Percentiles rank a stretch among this genome's conserved stretches.
phyloP scores from a whole-genome alignment of 2,113 vertebrate genomes.

The Trichechus manatus region DNA sequence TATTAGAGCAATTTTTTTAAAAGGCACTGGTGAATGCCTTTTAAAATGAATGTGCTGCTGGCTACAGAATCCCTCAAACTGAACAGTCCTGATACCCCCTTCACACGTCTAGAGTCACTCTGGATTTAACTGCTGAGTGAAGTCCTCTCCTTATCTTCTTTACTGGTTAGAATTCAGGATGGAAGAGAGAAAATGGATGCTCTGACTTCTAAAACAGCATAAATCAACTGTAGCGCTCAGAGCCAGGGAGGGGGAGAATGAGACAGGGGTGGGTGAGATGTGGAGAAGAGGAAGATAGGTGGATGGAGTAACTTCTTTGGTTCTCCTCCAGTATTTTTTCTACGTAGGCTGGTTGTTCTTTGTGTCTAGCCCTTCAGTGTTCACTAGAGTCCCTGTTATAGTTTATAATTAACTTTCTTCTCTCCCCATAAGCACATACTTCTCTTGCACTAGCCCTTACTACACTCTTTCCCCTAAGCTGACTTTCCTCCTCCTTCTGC shows the following conservation, averaged over 20 bases:
- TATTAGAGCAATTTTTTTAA: not conserved
- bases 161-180: not conserved
- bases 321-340: not conserved
- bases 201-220: not conserved
- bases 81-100: not conserved
- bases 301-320: too few species aligned
- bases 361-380: not conserved
- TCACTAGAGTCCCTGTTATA: not conserved
- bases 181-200: not conserved
- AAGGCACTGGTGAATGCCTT: not conserved
- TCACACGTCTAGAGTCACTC: not conserved
- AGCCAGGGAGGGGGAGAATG: not conserved
- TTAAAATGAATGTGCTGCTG: not conserved
- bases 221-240: not conserved
- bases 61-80: not conserved
- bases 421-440: not conserved
- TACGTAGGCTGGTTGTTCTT: not conserved
- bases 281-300: not conserved
- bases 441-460: not conserved
- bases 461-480: too few species aligned
- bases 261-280: not conserved
- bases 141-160: not conserved
- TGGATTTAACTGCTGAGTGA: not conserved
- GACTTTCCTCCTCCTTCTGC: not conserved
- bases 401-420: not conserved